A percentile compares a stretch with the other conserved stretches of the same genome.
Conservation (phyloP, 2,797 vertebrate genomes). For the Tympanoctomys barrerae region DNA sequence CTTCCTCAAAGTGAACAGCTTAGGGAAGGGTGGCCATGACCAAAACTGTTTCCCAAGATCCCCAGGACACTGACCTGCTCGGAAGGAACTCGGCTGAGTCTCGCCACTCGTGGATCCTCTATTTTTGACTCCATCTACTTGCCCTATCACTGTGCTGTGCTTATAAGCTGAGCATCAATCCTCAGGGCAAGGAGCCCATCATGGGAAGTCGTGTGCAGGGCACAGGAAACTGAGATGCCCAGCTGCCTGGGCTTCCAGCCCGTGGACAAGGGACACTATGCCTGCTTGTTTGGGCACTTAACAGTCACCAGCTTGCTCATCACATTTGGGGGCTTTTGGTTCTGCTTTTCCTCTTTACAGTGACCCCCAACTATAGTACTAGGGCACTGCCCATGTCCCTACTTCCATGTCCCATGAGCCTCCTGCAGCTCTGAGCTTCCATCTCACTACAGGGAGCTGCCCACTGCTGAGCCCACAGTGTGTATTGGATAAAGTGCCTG, state of each 20-base stretch:
- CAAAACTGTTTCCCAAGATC: not conserved
- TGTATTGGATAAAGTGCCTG: not conserved
- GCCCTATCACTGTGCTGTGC: not conserved
- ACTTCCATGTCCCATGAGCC: no score
- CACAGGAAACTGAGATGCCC: not conserved
- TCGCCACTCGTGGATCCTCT: not conserved
- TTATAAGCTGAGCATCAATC: not conserved
- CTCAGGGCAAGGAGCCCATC: no score
- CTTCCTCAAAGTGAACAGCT: not conserved
- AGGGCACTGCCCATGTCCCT: no score
- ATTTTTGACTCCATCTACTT: no score
- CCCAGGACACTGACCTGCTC: not conserved
- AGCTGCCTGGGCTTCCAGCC: no score
- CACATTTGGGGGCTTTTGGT: no score
- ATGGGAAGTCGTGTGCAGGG: not conserved
- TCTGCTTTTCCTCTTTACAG: not conserved
- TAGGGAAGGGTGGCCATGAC: not conserved
- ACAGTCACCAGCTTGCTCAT: no score
- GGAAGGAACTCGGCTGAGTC: not conserved
- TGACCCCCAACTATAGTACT: accelerated
- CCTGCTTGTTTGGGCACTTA: no score
- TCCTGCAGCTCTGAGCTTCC: not conserved
- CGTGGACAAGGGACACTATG: no score
- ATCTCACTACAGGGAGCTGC: not conserved
- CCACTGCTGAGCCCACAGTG: no score